Evolutionary conservation across 2,888 invertebrate species (phyloP).

Genomic region (Stenichneumon culpator): DNA sequence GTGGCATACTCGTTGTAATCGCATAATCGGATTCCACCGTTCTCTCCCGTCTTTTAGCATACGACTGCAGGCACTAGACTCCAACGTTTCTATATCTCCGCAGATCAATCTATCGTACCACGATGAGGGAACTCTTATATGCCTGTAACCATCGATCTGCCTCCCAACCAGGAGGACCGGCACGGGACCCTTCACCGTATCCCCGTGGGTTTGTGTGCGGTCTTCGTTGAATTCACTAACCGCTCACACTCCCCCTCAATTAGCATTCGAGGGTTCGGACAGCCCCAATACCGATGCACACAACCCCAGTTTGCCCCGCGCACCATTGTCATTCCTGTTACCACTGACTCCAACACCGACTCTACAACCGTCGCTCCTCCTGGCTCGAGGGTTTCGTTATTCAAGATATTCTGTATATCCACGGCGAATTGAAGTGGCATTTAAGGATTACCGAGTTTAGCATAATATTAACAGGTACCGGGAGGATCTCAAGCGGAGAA

Average conservation of each 20-base stretch:
- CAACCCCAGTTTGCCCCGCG: slow-evolving; percentile 1
- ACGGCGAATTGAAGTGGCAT: slow-evolving; percentile 74
- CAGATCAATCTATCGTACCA: slow-evolving; percentile 23
- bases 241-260: slow-evolving; percentile 65
- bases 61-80: background rate
- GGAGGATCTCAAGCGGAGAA: slow-evolving; percentile 45
- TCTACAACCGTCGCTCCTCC: slow-evolving; percentile 17
- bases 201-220: slow-evolving; percentile 43
- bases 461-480: slow-evolving; percentile 81
- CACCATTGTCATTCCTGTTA: slow-evolving; percentile 47
- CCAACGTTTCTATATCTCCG: slow-evolving; percentile 4
- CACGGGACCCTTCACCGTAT: slow-evolving; percentile 21
- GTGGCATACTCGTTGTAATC: slow-evolving; percentile 7
- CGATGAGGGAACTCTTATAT: background rate
- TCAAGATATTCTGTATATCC: slow-evolving; percentile 77
- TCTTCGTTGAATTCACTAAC: slow-evolving; percentile 49
- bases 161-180: slow-evolving; percentile 34
- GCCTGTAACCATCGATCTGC: slow-evolving; percentile 43
- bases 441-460: slow-evolving; percentile 84
- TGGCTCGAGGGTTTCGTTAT: slow-evolving; percentile 64
- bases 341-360: slow-evolving; percentile 60
- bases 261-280: slow-evolving; percentile 67
- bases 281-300: slow-evolving; percentile 31
- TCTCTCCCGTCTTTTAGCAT: slow-evolving; percentile 29
- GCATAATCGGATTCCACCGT: slow-evolving; percentile 33